phyloP scores from a whole-genome alignment of 2,888 invertebrate species.

The Tipula confusa region DNA sequence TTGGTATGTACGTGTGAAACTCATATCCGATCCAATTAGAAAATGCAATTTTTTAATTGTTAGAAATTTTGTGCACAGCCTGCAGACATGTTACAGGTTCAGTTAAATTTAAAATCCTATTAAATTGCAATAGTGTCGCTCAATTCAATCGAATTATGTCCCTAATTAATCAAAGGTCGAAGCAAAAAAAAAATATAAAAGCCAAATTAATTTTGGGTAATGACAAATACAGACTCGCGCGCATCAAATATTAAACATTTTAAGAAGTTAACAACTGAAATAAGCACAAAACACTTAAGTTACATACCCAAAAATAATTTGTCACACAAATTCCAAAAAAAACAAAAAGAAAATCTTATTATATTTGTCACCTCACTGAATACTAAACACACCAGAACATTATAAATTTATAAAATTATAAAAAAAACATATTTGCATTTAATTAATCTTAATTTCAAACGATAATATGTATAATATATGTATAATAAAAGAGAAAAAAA shows the following conservation, averaged over 20 bases:
- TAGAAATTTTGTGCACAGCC: not conserved
- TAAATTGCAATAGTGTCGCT: not conserved
- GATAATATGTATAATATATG: too few relatives aligned
- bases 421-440: not conserved
- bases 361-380: not conserved
- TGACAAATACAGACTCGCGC: not conserved
- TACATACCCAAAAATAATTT: not conserved
- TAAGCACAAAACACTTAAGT: not conserved
- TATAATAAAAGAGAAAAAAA: not conserved
- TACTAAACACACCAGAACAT: not conserved
- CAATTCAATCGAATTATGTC: not conserved
- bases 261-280: not conserved
- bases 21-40: not conserved
- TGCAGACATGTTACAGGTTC: not conserved
- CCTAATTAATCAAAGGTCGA: not conserved
- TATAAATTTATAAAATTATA: not conserved
- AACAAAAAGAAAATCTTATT: conserved; percentile 3
- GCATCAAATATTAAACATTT: not conserved
- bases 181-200: too few relatives aligned
- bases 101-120: not conserved
- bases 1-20: not conserved
- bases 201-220: too few relatives aligned
- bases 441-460: conserved; percentile 1
- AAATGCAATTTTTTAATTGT: not conserved
- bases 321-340: not conserved